A percentile compares a stretch with the other conserved stretches of the same genome.
Evolutionary conservation across 1,140 invertebrate genomes (phyloP).

Genomic region (Archivesica marissinica): DNA sequence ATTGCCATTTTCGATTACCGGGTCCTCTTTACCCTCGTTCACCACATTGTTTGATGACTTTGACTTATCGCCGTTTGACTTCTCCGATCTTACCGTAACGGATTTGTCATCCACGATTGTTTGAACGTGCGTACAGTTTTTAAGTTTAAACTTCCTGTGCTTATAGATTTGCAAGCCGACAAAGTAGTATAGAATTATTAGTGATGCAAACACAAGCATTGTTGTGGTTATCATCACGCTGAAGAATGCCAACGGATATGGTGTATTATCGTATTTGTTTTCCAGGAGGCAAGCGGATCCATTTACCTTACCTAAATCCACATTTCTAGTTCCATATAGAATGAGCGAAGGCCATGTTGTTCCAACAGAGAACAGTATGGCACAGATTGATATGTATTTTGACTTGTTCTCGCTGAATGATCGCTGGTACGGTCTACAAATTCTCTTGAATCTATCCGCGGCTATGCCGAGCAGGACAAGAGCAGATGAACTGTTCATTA

Average conservation of each 20-base stretch:
- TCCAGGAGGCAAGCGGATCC: conserved; percentile 29
- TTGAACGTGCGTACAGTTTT: conserved; percentile 46
- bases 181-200: conserved; percentile 42
- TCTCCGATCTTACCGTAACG: conserved; percentile 16
- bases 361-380: conserved; percentile 17
- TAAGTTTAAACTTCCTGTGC: conserved; percentile 39
- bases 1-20: neutral
- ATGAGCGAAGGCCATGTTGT: conserved; percentile 39
- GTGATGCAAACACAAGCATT: neutral
- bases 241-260: conserved; percentile 33
- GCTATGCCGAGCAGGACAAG: conserved; percentile 51
- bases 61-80: neutral
- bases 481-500: conserved; percentile 53
- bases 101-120: conserved; percentile 12
- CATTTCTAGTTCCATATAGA: conserved; percentile 44
- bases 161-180: conserved; percentile 48
- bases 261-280: conserved; percentile 27
- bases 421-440: conserved; percentile 44
- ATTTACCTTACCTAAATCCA: neutral
- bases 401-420: conserved; percentile 29
- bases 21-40: neutral
- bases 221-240: conserved; percentile 13
- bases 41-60: neutral
- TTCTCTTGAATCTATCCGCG: conserved; percentile 40
- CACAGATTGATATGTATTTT: conserved; percentile 48